Percentiles rank a stretch among this genome's conserved stretches.
Conservation (phyloP, 2,888 invertebrate species). For the Rhodophaea formosa region DNA sequence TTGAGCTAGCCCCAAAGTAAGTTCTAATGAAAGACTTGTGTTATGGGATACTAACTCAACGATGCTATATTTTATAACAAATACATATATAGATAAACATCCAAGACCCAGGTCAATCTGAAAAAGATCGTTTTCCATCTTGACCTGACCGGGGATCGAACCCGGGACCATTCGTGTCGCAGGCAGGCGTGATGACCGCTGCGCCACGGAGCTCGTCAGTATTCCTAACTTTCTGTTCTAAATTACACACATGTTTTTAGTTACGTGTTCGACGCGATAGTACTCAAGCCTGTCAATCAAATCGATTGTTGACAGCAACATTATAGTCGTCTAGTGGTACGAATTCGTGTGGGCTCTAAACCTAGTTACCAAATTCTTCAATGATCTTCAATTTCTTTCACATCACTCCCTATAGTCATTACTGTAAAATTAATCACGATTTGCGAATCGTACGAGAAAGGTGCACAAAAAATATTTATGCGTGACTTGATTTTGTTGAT, state of each 20-base stretch:
- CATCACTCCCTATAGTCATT: constrained; percentile 7
- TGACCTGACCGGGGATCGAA: no score
- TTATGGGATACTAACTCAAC: no score
- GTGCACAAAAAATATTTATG: constrained; percentile 9
- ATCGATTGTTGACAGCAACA: constrained; percentile 3
- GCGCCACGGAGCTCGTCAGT: no score
- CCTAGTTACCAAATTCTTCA: constrained; percentile 14
- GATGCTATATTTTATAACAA: no score
- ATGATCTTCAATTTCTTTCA: background rate
- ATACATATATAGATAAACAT: no score
- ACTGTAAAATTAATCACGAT: background rate
- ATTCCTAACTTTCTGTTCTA: no score
- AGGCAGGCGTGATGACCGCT: no score
- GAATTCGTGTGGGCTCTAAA: constrained; percentile 19
- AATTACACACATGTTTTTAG: background rate
- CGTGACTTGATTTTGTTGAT: constrained; percentile 8
- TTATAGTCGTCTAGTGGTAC: constrained; percentile 21
- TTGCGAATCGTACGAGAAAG: constrained; percentile 2
- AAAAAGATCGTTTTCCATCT: no score
- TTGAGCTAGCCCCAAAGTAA: no score
- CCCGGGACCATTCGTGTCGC: no score
- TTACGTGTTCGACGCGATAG: constrained; percentile 9
- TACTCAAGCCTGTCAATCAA: constrained; percentile 20
- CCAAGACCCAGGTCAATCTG: no score
- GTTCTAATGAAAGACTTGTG: no score